These are phyloP conservation scores for Melozone crissalis DNA, from an alignment of 2,113 vertebrate species.

Conservation along the genomic window DNA sequence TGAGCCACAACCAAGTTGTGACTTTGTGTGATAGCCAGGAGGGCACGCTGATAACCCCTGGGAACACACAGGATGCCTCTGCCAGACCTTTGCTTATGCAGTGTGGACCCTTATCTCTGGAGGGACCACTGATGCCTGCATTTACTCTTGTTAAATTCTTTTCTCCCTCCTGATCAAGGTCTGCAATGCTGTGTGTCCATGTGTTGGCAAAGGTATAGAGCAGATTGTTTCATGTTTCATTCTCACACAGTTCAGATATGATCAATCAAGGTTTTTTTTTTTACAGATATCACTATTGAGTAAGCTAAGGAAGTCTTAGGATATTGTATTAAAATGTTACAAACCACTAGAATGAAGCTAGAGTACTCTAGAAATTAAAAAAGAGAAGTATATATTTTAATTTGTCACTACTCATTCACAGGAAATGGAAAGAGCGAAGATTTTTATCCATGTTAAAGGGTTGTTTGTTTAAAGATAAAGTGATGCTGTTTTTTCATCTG, in stretches of 20 bases:
- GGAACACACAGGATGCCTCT: neutral
- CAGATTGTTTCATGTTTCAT: neutral
- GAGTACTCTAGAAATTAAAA: neutral
- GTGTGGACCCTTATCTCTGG: neutral
- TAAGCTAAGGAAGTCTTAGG: neutral
- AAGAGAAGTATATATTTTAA: neutral
- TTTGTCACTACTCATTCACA: neutral
- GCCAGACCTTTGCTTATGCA: neutral
- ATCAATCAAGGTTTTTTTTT: neutral
- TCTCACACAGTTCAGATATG: neutral
- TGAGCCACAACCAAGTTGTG: neutral
- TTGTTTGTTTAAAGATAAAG: neutral
- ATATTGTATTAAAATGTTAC: neutral
- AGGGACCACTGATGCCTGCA: neutral
- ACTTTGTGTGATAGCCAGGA: neutral
- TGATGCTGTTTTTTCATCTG: accelerated
- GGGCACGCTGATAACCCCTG: neutral
- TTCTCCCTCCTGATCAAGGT: neutral
- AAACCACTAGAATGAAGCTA: neutral
- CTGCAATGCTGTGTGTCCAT: neutral
- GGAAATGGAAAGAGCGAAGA: neutral
- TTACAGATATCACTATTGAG: neutral
- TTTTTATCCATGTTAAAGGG: neutral
- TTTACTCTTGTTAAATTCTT: neutral
- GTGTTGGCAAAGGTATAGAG: neutral